A percentile compares a stretch with the other conserved stretches of the same genome.
Evolutionary conservation across 1,140 invertebrate species (phyloP).

Genomic region (Steinernema feltiae): DNA sequence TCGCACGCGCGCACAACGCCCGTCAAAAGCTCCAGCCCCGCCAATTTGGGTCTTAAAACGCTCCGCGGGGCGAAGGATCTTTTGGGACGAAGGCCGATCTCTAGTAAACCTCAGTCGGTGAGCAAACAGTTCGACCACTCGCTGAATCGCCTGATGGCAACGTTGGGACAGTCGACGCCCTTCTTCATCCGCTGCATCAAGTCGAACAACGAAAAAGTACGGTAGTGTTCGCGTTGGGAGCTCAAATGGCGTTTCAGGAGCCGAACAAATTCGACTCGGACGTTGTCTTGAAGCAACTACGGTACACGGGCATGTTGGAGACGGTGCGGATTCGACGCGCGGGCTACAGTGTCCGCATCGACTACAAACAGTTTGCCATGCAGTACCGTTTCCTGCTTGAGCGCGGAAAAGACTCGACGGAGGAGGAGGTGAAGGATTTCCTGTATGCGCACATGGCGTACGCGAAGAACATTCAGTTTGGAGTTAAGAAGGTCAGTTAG

Average conservation of each 20-base stretch:
- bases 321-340: conserved; percentile 88
- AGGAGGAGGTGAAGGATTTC: conserved; percentile 49
- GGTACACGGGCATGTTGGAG: conserved; percentile 91
- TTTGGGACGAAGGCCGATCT: conserved; percentile 45
- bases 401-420: conserved; percentile 68
- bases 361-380: conserved; percentile 86
- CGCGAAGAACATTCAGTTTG: conserved; percentile 80
- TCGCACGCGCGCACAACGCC: conserved; percentile 44
- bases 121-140: conserved; percentile 88
- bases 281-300: conserved; percentile 77
- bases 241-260: conserved; percentile 61
- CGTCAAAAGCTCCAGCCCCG: conserved; percentile 36
- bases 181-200: conserved; percentile 96
- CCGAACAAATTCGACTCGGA: conserved; percentile 87
- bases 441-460: conserved; percentile 65
- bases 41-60: conserved; percentile 79
- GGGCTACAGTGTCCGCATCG: conserved; percentile 84
- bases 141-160: conserved; percentile 81
- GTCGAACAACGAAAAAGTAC: conserved; percentile 79
- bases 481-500: conserved; percentile 68
- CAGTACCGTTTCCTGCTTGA: conserved; percentile 81
- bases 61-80: conserved; percentile 64
- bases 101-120: conserved; percentile 78
- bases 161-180: conserved; percentile 85
- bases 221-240: background rate